Base-by-base conservation (phyloP, 2,888 invertebrate species). In the Napeogenes sylphis region DNA sequence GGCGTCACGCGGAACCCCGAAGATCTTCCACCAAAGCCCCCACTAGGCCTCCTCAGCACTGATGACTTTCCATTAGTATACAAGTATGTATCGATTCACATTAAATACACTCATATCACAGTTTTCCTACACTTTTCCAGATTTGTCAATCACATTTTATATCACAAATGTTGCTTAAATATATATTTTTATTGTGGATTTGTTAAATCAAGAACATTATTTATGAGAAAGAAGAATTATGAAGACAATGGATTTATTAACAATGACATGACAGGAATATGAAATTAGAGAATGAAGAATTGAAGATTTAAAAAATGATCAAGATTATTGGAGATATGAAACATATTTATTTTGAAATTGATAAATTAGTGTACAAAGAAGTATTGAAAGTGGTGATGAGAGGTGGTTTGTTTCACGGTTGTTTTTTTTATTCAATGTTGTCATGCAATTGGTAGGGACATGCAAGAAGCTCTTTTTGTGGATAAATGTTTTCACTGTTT, bases 31-130 rank as follows among this genome's bases (percentile, higher is more conserved):
- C 93, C 93, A 74, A 93, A 93, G 83, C 93, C 94, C 67, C 93
- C 95, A 68, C 92, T 97, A 70, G 98, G 98, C 71, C 93, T 97
- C 65, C 95, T 97, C 81, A 94, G 94, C 90, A 92, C 93, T 32
- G 95, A 95, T 70, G 95, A 96, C 89, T 94, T 96, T 80, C 96
- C 96, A 13, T 92, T 94, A 58, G 92, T 94, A 72, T 96, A 96
- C 92, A 95, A 95, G 96, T 96, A 93, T 93, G 94, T 92, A 82
- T 56, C n/a, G 51, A 56, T 63, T 67, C 45, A 53, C 55, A 58
- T 33, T 57, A 59, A 59, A 69, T 69, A 72, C 42, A 58, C 45
- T 58, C 54, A 51, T 77, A 79, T 72, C 79, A 78, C 80, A 74
- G 75, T 82, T 75, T 77, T 77, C 71, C 71, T 77, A 82, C 86